Evolutionary conservation across 1,140 invertebrate genomes (phyloP).

Genomic region (Cotesia typhae): DNA sequence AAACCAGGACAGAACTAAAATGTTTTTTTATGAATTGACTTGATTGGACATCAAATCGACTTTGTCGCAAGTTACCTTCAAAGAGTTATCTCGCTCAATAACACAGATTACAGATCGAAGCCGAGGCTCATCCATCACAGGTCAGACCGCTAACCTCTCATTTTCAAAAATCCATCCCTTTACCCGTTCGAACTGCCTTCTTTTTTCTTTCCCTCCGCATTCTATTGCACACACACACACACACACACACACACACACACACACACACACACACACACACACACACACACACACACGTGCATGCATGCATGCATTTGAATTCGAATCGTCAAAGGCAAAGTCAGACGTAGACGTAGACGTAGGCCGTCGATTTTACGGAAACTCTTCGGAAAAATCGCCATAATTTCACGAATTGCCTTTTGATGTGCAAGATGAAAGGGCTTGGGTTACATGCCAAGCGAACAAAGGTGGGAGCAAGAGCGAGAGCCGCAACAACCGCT

Average conservation of each 20-base stretch:
- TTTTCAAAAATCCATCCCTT: constrained; percentile 5
- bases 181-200: background rate
- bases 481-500: constrained; percentile 22
- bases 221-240: too few species aligned
- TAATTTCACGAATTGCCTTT: constrained; percentile 64
- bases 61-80: constrained; percentile 11
- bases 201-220: constrained; percentile 10
- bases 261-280: too few species aligned
- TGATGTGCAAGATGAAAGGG: constrained; percentile 63
- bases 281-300: too few species aligned
- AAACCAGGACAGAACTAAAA: background rate
- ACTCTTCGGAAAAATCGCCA: constrained; percentile 62
- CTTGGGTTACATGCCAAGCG: constrained; percentile 30
- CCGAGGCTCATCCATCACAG: constrained; percentile 34
- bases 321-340: constrained; percentile 49
- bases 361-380: constrained; percentile 52
- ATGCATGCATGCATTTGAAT: too few species aligned
- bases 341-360: constrained; percentile 11
- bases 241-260: too few species aligned
- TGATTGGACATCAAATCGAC: constrained; percentile 30
- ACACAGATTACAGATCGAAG: constrained; percentile 26
- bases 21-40: constrained; percentile 29
- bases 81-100: constrained; percentile 13
- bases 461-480: constrained; percentile 21
- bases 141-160: constrained; percentile 17